phyloP scores from a whole-genome alignment of 1,140 invertebrate genomes.

The Frieseomelitta varia region DNA sequence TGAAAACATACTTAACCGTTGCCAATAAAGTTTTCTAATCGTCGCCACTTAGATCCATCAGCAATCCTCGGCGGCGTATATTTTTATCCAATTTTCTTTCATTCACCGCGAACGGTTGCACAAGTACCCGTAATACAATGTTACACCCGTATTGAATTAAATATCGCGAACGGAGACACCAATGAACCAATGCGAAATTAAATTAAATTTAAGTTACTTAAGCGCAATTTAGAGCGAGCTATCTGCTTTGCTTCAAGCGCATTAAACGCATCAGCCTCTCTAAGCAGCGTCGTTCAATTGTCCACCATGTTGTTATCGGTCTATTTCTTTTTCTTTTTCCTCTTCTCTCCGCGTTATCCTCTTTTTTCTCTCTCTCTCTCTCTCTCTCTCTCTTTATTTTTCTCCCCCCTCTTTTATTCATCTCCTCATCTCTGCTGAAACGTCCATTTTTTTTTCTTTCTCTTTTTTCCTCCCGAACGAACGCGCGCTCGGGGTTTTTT shows the following conservation, averaged over 20 bases:
- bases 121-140: constrained; percentile 42
- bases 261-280: constrained; percentile 40
- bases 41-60: not conserved
- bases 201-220: constrained; percentile 54
- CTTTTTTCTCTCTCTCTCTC: no score
- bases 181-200: constrained; percentile 51
- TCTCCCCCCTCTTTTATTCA: not conserved
- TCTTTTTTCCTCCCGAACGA: not conserved
- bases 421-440: not conserved
- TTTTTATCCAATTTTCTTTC: constrained; percentile 34
- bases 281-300: constrained; percentile 43
- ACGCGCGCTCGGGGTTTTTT: constrained; percentile 14
- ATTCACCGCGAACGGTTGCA: not conserved
- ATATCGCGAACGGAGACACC: constrained; percentile 46
- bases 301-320: constrained; percentile 27
- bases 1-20: not conserved
- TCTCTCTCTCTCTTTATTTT: not conserved
- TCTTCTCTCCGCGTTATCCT: not conserved
- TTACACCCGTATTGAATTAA: constrained; percentile 50
- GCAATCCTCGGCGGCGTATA: not conserved
- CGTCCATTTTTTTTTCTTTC: constrained; percentile 10
- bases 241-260: constrained; percentile 47
- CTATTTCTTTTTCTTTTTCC: constrained; percentile 35
- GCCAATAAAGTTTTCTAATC: not conserved
- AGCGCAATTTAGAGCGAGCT: constrained; percentile 50